phyloP scores from a whole-genome alignment of 2,888 invertebrate species.

The Taenaris catops region DNA sequence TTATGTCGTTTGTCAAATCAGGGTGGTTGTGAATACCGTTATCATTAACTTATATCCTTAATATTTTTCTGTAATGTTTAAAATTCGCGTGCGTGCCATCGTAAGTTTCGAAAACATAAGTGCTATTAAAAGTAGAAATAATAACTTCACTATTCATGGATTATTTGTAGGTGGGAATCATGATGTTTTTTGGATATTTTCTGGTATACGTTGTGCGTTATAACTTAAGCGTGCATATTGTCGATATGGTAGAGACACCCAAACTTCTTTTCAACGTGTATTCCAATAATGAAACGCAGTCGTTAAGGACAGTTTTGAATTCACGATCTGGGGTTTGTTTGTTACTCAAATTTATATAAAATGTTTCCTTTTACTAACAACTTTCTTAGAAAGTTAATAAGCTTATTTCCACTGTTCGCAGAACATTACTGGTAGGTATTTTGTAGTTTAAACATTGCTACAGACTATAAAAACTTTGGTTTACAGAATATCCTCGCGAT shows the following conservation, averaged over 20 bases:
- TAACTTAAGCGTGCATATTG: slow-evolving; percentile 66
- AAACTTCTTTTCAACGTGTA: slow-evolving; percentile 18
- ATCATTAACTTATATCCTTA: slow-evolving; percentile 7
- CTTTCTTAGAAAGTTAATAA: no score
- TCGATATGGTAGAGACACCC: slow-evolving; percentile 54
- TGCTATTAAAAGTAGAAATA: no score
- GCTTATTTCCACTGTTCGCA: no score
- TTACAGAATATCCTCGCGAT: no score
- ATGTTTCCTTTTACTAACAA: no score
- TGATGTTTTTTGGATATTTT: slow-evolving; percentile 79
- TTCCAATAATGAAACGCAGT: slow-evolving; percentile 13
- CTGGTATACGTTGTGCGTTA: slow-evolving; percentile 58
- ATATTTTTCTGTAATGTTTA: slow-evolving; percentile 41
- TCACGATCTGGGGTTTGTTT: slow-evolving; percentile 25
- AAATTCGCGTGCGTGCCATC: slow-evolving; percentile 58
- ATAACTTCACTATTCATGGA: no score
- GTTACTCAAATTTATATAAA: no score
- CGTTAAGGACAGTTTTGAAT: slow-evolving; percentile 15
- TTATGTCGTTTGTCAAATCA: slow-evolving; percentile 8
- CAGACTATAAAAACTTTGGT: no score
- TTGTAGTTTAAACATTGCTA: no score
- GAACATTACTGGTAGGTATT: no score
- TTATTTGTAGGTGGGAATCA: slow-evolving; percentile 70
- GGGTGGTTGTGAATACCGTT: slow-evolving; percentile 17
- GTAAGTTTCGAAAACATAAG: slow-evolving; percentile 44